Base-by-base conservation (phyloP, 2,797 vertebrate genomes). In the Brachymystax lenok region DNA sequence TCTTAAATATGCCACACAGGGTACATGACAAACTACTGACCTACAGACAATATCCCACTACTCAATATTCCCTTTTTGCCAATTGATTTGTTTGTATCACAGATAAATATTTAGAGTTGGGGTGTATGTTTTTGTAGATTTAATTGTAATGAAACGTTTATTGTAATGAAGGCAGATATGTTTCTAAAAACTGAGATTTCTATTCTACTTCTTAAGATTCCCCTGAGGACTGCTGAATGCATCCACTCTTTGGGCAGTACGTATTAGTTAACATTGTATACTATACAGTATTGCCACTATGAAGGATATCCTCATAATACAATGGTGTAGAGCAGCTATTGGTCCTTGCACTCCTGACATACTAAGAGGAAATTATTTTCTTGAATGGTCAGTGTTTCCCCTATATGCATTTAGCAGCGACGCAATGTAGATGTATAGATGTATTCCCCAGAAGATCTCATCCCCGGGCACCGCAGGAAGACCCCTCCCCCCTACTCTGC, bases 81-180 rank as follows among this genome's bases (percentile, higher is more conserved):
- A 85, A 51, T 69, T 81, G 75, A 83, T 84, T 84, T 28, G 84
- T 87, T 90, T 84, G 84, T 86, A 84, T 79, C 87, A 85, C 84
- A 85, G 85, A 77, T 86, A 80, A 84, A 86, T 86, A 85, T 73
- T 85, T 88, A 88, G 81, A 83, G 76, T 87, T 88, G 80, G 79
- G 87, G 79, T 83, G 77, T 82, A 82, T 82, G 86, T 74, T 89
- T 91, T 90, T 88, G 89, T 92, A 91, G 90, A 84, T 86, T 88
- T 91, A 90, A 68, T 85, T 86, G 82, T 75, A 77, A 85, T 79
- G 16, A 88, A 84, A 84, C 87, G 88, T 92, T 89, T 89, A 92
- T 88, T 83, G 85, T 91, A 84, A 80, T 78, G 76, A 72, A 80
- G 76, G 74, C 72, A 80, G 79, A 79, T 28, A 81, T 85, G 83